These are phyloP conservation scores for Zosterops pallidus DNA, from an alignment of 2,113 vertebrate genomes.

Conservation along the genomic window DNA sequence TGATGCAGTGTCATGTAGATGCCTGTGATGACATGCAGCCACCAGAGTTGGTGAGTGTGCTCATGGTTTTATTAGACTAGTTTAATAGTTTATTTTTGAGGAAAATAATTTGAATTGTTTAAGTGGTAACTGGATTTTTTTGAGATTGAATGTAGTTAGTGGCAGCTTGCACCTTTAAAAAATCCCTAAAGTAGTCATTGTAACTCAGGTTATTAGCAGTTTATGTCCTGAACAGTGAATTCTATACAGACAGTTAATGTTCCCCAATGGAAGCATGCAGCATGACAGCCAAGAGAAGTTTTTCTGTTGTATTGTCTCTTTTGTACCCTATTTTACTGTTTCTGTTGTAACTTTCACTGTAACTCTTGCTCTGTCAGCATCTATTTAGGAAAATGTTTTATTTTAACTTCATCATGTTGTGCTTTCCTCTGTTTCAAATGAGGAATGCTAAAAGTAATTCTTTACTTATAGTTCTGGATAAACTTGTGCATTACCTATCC, in stretches of 20 bases:
- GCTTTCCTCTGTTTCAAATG: not conserved
- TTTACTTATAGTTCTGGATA: not conserved
- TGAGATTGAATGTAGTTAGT: not conserved
- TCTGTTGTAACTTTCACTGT: not conserved
- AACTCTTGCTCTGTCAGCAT: not conserved
- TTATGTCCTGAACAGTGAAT: not conserved
- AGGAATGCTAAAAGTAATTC: constrained; percentile 1
- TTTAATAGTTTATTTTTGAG: constrained; percentile 5
- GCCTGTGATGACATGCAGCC: constrained; percentile 71
- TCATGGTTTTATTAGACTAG: not conserved
- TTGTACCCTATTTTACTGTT: not conserved
- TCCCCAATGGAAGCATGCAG: not conserved
- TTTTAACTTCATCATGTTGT: not conserved
- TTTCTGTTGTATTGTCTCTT: not conserved
- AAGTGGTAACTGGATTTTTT: not conserved
- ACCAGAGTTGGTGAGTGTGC: constrained; percentile 63
- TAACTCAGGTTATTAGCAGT: not conserved
- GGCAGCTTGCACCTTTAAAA: not conserved
- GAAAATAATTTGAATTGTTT: not conserved
- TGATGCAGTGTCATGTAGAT: constrained; percentile 71
- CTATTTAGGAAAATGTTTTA: not conserved
- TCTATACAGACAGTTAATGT: not conserved
- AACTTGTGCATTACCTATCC: not conserved
- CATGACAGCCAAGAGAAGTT: not conserved
- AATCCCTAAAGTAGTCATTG: not conserved